These are phyloP conservation scores for Sphenodon punctatus DNA, from an alignment of 2,797 vertebrate species.

Conservation along the genomic window DNA sequence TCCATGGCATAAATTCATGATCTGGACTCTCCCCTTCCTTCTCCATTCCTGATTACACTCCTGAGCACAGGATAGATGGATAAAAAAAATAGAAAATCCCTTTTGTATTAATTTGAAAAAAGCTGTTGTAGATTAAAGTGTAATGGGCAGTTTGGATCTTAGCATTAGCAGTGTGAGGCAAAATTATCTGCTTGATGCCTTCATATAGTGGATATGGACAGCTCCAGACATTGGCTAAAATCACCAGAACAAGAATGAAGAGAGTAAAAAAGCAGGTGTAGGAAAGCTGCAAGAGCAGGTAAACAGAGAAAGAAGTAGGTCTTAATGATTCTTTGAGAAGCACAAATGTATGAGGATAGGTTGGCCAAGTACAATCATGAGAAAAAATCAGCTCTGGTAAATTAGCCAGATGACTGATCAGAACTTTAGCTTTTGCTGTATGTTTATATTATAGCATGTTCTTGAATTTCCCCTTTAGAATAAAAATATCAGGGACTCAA, in stretches of 20 bases:
- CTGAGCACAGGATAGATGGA: too few species aligned
- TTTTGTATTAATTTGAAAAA: too few species aligned
- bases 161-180: background rate
- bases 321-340: background rate
- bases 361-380: background rate
- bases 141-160: fast-evolving
- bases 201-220: background rate
- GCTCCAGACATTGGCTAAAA: background rate
- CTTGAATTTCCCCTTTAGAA: background rate
- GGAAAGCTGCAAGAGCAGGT: background rate
- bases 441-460: background rate
- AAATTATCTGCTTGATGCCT: background rate
- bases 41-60: too few species aligned
- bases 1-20: too few species aligned
- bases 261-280: background rate
- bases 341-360: background rate
- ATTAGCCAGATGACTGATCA: background rate
- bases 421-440: background rate
- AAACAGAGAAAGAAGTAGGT: background rate
- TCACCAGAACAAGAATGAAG: background rate
- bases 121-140: background rate
- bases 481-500: background rate
- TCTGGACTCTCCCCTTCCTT: too few species aligned
- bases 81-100: too few species aligned
- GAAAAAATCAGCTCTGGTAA: background rate